Evolutionary conservation across 2,113 vertebrate genomes (phyloP).

Genomic region (Hippocampus mohnikei): DNA sequence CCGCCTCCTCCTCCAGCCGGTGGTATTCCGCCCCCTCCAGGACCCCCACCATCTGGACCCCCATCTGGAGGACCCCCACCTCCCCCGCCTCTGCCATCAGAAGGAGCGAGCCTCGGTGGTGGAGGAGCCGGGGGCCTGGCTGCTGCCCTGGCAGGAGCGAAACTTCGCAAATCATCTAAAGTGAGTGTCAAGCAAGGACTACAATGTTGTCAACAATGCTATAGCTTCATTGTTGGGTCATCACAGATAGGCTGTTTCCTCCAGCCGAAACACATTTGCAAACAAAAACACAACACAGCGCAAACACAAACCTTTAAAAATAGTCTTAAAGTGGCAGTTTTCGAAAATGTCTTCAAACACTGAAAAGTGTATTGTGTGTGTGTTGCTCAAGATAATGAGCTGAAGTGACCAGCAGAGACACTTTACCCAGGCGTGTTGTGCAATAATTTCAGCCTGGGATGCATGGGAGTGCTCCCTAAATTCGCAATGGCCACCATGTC

Average conservation of each 20-base stretch:
- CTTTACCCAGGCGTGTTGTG: too few species aligned
- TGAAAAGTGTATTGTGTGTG: too few species aligned
- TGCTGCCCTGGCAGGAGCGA: slow-evolving; percentile 81
- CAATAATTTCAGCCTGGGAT: too few species aligned
- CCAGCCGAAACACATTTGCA: too few species aligned
- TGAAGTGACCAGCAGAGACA: too few species aligned
- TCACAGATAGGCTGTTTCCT: not conserved
- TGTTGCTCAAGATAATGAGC: too few species aligned
- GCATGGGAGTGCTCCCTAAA: too few species aligned
- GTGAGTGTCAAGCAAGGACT: slow-evolving; percentile 54
- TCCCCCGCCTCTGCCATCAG: slow-evolving; percentile 74
- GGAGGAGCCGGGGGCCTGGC: slow-evolving; percentile 71
- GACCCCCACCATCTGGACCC: slow-evolving; percentile 57
- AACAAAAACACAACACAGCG: too few species aligned
- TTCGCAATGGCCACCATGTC: too few species aligned
- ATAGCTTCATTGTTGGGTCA: not conserved
- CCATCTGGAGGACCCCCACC: slow-evolving; percentile 61
- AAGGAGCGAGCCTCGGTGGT: slow-evolving; percentile 57
- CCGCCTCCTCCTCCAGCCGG: slow-evolving; percentile 56
- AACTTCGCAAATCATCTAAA: slow-evolving; percentile 84
- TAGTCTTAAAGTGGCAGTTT: too few species aligned
- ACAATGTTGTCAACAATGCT: not conserved
- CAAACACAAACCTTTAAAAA: too few species aligned
- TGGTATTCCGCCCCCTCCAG: slow-evolving; percentile 59
- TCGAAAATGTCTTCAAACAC: too few species aligned